Base-by-base conservation (phyloP, 2,797 vertebrate species). In the Merluccius polli region DNA sequence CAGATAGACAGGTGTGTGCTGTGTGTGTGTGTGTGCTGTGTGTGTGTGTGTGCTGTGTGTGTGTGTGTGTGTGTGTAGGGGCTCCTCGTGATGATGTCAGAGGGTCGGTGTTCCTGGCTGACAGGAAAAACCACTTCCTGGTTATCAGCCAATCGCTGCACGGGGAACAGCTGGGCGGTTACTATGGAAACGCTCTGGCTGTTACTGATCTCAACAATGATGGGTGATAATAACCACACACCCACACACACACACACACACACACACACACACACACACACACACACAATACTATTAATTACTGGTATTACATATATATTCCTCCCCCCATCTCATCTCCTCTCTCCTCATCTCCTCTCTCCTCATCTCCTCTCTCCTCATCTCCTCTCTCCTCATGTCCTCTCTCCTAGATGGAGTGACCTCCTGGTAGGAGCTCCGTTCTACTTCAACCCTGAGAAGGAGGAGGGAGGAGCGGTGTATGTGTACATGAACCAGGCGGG, bases 151-250 rank as follows among this genome's bases (percentile, higher is more conserved):
- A 86, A 74, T 84, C 89, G 21, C 88, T 98, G 4, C 83, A 79
- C 0, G 97, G 97, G 0, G 90, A 94, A 11, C 97, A 98, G 89
- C 94, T 93, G 3, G 97, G 97, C 44, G 96, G 96, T 2, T 98
- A 98, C 84, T 98, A 96, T 1, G 97, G 97, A 72, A 95, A 95
- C 29, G 90, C 95, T 16, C 86, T 98, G 73, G 94, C 95, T 77
- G 83, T 95, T 73, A 77, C 92, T 0, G 97, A 98, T 90, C 93
- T 98, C 84, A 93, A 98, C 87, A 96, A 89, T 0, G 95, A 98
- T 0, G 94, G 94, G 96, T 98, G 29, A 70, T 68, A n/a, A n/a
- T n/a, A 21, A 59, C 48, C 72, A 73, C 76, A 69, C 63, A 48
- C 76, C 67, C 33, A 33, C 36, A 24, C 71, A 33, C 32, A 65